These are phyloP conservation scores for Cranoglanis bouderius DNA, from an alignment of 2,113 vertebrate genomes.

Conservation along the genomic window DNA sequence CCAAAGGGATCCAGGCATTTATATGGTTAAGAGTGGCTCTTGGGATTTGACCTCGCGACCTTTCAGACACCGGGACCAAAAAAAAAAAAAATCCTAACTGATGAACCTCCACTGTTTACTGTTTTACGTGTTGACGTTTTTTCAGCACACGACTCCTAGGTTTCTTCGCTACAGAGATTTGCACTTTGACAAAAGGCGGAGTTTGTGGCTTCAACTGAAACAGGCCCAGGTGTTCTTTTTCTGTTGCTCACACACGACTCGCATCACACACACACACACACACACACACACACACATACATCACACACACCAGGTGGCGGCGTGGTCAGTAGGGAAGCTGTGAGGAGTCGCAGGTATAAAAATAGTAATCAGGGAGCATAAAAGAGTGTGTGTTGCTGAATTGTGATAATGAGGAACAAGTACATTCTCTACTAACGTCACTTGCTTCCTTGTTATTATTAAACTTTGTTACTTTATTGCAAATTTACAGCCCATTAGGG, in stretches of 20 bases:
- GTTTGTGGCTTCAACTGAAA: conserved; percentile 44
- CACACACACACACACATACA: conserved; percentile 57
- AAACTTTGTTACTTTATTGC: not conserved
- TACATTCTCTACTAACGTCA: not conserved
- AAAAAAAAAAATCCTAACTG: not conserved
- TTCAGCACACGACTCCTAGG: not conserved
- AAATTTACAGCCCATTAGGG: not conserved
- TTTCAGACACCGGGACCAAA: too few relatives aligned
- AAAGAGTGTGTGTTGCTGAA: not conserved
- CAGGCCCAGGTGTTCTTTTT: conserved; percentile 44
- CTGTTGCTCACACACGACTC: conserved; percentile 48
- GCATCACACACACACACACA: conserved; percentile 54
- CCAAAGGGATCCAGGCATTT: not conserved
- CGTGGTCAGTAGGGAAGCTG: conserved; percentile 25
- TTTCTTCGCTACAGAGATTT: not conserved
- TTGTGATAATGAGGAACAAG: not conserved
- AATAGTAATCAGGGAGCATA: conserved; percentile 19
- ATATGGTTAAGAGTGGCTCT: not conserved
- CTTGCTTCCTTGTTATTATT: not conserved
- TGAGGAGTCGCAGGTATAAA: conserved; percentile 38
- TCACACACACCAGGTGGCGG: conserved; percentile 55
- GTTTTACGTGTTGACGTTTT: not conserved
- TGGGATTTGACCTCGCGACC: not conserved
- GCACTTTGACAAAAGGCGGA: not conserved
- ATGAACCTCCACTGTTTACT: not conserved